Evolutionary conservation across 2,888 invertebrate species (phyloP), one percentile per base, ranked within the genome.

Genomic region (Eupelmus urozonus): DNA sequence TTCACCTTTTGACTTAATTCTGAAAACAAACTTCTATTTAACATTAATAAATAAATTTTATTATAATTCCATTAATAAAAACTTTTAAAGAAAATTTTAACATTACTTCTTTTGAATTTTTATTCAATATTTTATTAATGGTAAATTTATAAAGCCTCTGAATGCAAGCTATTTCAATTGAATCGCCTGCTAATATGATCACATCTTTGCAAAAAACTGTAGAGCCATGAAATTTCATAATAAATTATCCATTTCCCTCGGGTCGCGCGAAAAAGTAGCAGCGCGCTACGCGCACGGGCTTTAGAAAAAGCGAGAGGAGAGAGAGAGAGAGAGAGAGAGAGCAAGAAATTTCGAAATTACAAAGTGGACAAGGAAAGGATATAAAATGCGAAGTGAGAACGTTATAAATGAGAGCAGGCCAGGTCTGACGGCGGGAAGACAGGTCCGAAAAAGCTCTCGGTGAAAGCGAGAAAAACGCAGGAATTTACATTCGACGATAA

Each of bases 401-500:
- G 65, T 71, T 66, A 74, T 49, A 74, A 74, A 74, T 66, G 66
- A 74, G 66, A 57, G 34, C 29, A 42, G 23, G 70, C 59, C 11
- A 20, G 34, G 1, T 40, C 71, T 72, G 72, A 42, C 40, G 62
- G 49, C 23, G 40, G n/a, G 60, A 72, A 53, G 72, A 73, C 72
- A 55, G 29, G 49, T 45, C 23, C 29, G 40, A 74, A 66, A 66
- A 66, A 74, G 49, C n/a, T 13, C n/a, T 20, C 53, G 69, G 20
- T 5, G 40, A 11, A 23, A n/a, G 63, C 11, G 40, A 74, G n/a
- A 66, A 59, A 74, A 65, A 59, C 49, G 49, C 49, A n/a, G 45
- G 29, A 74, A 66, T 74, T 74, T 74, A 74, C 66, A 74, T 74
- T 74, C 23, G 9, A 45, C 66, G 59, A 74, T 65, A 74, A 74